A percentile compares a stretch with the other conserved stretches of the same genome.
phyloP scores from a whole-genome alignment of 2,888 invertebrate species.

The Metopia argyrocephala region DNA sequence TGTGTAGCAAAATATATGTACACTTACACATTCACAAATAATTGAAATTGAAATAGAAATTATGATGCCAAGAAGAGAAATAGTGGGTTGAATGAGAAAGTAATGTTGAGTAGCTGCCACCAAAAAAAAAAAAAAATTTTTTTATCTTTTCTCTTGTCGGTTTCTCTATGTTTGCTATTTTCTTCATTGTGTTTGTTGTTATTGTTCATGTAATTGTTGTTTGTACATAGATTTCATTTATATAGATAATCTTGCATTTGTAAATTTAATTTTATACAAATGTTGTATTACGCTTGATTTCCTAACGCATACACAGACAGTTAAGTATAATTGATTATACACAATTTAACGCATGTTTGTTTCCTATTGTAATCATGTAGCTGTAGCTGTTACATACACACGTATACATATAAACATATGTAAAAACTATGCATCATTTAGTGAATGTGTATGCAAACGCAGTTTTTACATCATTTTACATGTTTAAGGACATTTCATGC shows the following conservation, averaged over 20 bases:
- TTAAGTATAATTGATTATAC: conserved; percentile 73
- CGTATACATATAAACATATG: neutral
- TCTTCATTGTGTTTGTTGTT: neutral
- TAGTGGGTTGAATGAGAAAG: neutral
- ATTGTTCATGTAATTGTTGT: conserved; percentile 7
- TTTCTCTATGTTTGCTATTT: neutral
- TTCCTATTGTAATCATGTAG: neutral
- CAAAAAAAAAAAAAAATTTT: conserved; percentile 43
- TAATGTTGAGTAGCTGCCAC: conserved; percentile 59
- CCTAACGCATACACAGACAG: conserved; percentile 60
- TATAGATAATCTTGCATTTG: conserved; percentile 21
- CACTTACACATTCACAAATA: neutral
- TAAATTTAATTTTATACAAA: conserved; percentile 72
- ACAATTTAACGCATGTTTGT: conserved; percentile 65
- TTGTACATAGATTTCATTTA: neutral
- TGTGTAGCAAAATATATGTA: neutral
- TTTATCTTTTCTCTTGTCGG: neutral
- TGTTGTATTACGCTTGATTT: conserved; percentile 70
- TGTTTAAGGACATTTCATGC: conserved; percentile 24
- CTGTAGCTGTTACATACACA: conserved; percentile 18
- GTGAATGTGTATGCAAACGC: neutral
- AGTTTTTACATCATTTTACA: neutral
- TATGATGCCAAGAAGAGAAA: neutral
- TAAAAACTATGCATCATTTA: neutral
- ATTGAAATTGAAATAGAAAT: neutral